Conservation (phyloP, 1,140 invertebrate genomes). For the Lasioglossum baleicum region DNA sequence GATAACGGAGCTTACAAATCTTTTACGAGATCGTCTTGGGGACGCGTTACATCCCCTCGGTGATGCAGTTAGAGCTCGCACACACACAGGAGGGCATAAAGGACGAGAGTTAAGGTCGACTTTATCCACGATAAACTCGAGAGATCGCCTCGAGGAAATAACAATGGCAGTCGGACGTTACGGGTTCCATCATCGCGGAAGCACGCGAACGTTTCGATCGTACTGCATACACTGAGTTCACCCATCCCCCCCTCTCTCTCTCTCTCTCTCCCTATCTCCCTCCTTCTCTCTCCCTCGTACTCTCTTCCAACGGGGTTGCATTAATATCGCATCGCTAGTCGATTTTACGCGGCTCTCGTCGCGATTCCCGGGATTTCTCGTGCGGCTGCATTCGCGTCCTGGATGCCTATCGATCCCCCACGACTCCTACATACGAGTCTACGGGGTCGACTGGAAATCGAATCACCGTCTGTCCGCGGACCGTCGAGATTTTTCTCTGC, state of each 20-base stretch:
- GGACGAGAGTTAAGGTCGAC: constrained; percentile 25
- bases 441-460: constrained; percentile 2
- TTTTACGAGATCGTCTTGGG: background rate
- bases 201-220: constrained; percentile 22
- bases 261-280: no score
- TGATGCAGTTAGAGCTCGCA: background rate
- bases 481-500: background rate
- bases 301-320: background rate
- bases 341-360: constrained; percentile 15
- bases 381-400: background rate
- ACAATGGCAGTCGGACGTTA: constrained; percentile 27
- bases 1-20: background rate
- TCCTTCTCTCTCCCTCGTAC: no score
- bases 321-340: constrained; percentile 29
- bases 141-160: constrained; percentile 35
- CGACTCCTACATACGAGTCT: background rate
- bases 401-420: constrained; percentile 7
- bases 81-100: background rate
- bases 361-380: background rate
- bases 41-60: background rate
- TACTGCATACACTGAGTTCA: background rate
- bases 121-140: constrained; percentile 26
- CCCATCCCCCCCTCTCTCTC: background rate
- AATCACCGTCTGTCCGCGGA: background rate
- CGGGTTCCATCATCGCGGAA: constrained; percentile 13